Evolutionary conservation across 2,113 vertebrate genomes (phyloP).

Genomic region (Riparia riparia): DNA sequence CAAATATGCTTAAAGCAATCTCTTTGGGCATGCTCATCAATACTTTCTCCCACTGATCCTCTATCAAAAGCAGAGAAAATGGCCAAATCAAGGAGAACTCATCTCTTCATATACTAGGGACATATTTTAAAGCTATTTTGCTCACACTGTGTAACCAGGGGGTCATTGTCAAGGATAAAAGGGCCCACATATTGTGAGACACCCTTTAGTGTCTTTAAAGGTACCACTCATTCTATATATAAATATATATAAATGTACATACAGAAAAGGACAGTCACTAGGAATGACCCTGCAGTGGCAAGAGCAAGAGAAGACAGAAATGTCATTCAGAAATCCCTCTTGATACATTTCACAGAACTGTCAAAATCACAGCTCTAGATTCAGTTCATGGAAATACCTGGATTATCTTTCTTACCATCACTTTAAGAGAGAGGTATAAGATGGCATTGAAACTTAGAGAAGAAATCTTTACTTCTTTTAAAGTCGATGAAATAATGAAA

Average conservation of each 20-base stretch:
- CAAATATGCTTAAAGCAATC: slow-evolving; percentile 71
- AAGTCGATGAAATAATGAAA: not conserved
- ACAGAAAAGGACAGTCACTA: not conserved
- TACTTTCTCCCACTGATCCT: slow-evolving; percentile 9
- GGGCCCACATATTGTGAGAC: not conserved
- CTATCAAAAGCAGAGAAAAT: not conserved
- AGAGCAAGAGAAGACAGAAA: not conserved
- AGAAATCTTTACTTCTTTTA: not conserved
- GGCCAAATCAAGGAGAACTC: not conserved
- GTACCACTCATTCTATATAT: not conserved
- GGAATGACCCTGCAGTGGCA: not conserved
- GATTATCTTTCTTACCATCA: not conserved
- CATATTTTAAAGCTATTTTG: slow-evolving; percentile 23
- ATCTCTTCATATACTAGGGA: not conserved
- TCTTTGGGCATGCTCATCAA: slow-evolving; percentile 59
- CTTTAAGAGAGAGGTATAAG: not conserved
- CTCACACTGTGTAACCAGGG: not conserved
- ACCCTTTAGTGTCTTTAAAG: not conserved
- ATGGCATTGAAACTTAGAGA: not conserved
- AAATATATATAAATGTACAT: not conserved
- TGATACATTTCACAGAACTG: not conserved
- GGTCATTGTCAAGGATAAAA: slow-evolving; percentile 11
- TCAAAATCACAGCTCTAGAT: not conserved
- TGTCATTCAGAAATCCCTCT: not conserved
- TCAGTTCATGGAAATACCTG: not conserved